phyloP scores from a whole-genome alignment of 2,888 invertebrate genomes.

The Petrolisthes manimaculis region DNA sequence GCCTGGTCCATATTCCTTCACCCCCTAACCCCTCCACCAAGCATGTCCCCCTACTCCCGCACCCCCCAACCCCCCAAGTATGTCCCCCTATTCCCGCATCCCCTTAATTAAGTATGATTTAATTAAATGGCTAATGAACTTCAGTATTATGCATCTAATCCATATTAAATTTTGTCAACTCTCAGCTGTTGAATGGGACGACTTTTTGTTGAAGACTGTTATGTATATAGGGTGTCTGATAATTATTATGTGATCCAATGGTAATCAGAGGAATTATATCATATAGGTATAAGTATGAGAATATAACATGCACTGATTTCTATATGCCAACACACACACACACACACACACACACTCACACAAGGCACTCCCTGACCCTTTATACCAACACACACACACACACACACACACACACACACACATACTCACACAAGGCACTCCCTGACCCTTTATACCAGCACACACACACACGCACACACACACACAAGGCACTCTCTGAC shows the following conservation, averaged over 20 bases:
- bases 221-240: neutral
- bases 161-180: too few relatives aligned
- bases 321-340: slow-evolving; percentile 13
- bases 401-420: neutral
- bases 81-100: too few relatives aligned
- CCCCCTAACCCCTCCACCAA: too few relatives aligned
- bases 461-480: neutral
- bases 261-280: neutral
- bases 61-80: too few relatives aligned
- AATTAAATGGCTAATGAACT: too few relatives aligned
- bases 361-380: neutral
- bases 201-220: neutral
- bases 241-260: neutral
- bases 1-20: too few relatives aligned
- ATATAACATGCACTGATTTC: neutral
- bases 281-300: neutral
- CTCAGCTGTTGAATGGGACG: too few relatives aligned
- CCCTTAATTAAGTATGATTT: too few relatives aligned
- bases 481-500: neutral
- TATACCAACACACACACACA: neutral
- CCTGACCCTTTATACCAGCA: neutral
- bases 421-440: neutral
- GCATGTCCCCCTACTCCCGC: too few relatives aligned
- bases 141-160: too few relatives aligned
- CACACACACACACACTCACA: slow-evolving; percentile 12